Base-by-base conservation (phyloP, 1,140 invertebrate genomes). In the Melitaea cinxia region DNA sequence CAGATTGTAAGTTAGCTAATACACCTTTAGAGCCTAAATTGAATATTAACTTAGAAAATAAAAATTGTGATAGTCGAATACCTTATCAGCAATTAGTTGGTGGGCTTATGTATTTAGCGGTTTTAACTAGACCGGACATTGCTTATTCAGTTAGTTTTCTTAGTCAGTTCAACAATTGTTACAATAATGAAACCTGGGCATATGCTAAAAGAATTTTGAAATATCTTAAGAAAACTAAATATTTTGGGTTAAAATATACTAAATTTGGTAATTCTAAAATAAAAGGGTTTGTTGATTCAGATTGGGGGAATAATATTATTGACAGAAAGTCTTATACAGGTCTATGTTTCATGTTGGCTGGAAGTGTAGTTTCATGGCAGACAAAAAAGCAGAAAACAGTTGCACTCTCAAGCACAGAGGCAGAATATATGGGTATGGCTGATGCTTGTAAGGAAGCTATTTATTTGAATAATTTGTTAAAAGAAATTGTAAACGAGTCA, bases 141-240 rank as follows among this genome's bases (percentile, higher is more conserved):
- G 26, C 42, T 19, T 61, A 57, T 53, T 15, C 47, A 50, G 54
- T 65, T 7, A 6, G 33, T 45, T 70, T 56, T 42, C 21, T 65
- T 6, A 65, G 68, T 45, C 67, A 69, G 55, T 69, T 69, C 49
- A 69, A 69, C 54, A 64, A 65, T 30, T 64, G 39, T 21, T 47
- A 64, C 52, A 45, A 35, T 56, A 28, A 56, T 15, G 15, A 14
- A 15, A 49, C 52, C 33, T 69, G 60, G 60, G 19, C 7, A 23
- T 42, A 47, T 47, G 42, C 26, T 19, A 59, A 59, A 35, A 59
- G 56, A 56, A 42, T 65, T 10, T 61, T 70, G 57, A 58, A 37
- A 17, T 68, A 68, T 59, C 59, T 68, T 47, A 68, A 63, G 21
- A 24, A 28, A 15, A 68, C 53, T 37, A 15, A 60, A 45, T 21